Base-by-base conservation (phyloP, 2,113 vertebrate genomes). In the Pyrgilauda ruficollis region DNA sequence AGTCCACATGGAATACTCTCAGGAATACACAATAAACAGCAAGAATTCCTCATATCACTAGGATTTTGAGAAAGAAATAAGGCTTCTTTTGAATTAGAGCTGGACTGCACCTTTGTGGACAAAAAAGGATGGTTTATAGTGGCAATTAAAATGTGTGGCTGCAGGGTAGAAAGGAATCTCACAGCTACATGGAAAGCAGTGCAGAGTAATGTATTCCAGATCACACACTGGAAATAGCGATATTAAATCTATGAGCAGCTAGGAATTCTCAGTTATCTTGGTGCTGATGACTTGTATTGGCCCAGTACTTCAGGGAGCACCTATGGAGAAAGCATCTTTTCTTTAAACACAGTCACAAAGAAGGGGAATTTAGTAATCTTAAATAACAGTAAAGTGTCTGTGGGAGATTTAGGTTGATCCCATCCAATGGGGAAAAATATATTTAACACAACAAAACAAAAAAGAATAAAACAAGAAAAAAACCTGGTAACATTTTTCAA, bases 121-220 rank as follows among this genome's bases (percentile, higher is more conserved):
- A 85, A 13, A 39, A 66, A 55, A 84, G 35, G 5, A 74, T 83
- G 27, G 35, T 90, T 96, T 91, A 87, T 70, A 30, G 27, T n/a
- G 17, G 12, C 41, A 84, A 67, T 90, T 96, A 74, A 83, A 85
- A 67, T 83, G 55, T 3, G 0, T 69, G 26, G 33, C 22, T 5
- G 49, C 10, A 87, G 21, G 9, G 22, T 41, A 55, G 24, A 92
- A 35, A 61, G 33, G 67, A 93, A 84, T 63, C 35, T 86, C 33
- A 44, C 46, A 89, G 46, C 47, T 85, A 31, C 30, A 44, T 3
- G 37, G 19, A 83, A 80, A 56, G 6, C 19, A 58, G 56, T 50
- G 27, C 58, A 43, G 59, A 46, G 22, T 93, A 93, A 95, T 80
- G 10, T 74, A 95, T 95, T 96, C 84, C 58, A 85, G 78, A 73